Evolutionary conservation across 2,888 invertebrate species (phyloP), one percentile per base, ranked within the genome.

Genomic region (Thelaira solivaga): DNA sequence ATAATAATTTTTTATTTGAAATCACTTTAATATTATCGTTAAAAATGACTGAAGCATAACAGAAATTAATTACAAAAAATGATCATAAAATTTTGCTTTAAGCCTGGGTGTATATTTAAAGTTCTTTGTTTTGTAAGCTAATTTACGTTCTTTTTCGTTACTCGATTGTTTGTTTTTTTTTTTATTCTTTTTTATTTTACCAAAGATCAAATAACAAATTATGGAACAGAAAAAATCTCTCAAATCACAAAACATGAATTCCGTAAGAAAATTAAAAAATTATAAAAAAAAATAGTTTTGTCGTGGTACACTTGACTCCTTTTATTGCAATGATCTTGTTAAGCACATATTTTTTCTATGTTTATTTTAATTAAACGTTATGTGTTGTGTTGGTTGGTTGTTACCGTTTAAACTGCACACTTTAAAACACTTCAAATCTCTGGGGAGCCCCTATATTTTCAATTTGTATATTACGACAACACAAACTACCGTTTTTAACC

Each of bases 351-450:
- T 26, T 39, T 13, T 16, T 13, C 16, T 39, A 13, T 39, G 11
- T 45, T 43, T 26, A 26, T 31, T 39, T 61, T 69, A 31, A 11
- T 26, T 72, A 62, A 53, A 45, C 29, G 31, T 65, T 73, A 64
- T 65, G 78, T 78, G 69, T 47, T 74, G 62, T 45, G 74, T 74
- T 68, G 72, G 74, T 74, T 68, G 72, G 77, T 74, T 64, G 64
- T 59, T 55, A 57, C 62, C 65, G 69, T 53, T 74, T 69, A 53
- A 65, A 78, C 78, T 74, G 69, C 74, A 71, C 69, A 34, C 55
- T 71, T 69, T 18, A 61, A 16, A 69, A 24, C 39, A 41, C 55
- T 59, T n/a, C 22, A 59, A 77, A 47, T 51, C 47, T 78, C 59
- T 69, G 71, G 69, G 69, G 49, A 74, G 78, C 78, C 69, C 78